These are phyloP conservation scores for Cancer borealis DNA, from an alignment of 2,888 invertebrate genomes.

Conservation along the genomic window DNA sequence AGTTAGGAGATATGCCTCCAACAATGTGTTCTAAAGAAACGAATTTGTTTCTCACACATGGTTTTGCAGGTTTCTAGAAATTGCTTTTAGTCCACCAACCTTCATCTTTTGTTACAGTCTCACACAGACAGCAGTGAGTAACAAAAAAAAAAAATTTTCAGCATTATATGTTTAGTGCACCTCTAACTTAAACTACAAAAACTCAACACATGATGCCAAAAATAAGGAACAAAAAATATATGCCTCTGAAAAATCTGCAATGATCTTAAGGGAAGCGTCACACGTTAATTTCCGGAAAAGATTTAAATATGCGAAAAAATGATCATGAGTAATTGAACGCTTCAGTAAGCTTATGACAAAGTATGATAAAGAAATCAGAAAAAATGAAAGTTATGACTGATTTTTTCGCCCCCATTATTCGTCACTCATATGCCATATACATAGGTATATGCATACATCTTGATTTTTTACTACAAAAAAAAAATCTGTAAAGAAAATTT, in stretches of 20 bases:
- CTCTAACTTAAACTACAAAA: neutral
- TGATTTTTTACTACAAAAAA: no score
- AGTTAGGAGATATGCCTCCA: neutral
- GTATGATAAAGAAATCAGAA: no score
- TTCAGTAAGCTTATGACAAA: no score
- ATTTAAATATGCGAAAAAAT: no score
- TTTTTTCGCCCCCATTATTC: no score
- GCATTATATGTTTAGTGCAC: neutral
- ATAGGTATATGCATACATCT: no score
- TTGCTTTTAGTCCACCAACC: neutral
- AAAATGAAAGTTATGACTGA: no score
- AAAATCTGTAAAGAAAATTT: no score
- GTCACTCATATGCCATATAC: no score
- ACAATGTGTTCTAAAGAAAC: neutral
- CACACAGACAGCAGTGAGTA: neutral
- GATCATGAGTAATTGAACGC: no score
- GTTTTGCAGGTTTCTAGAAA: neutral
- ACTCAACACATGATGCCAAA: neutral
- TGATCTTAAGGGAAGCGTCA: neutral
- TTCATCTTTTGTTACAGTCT: neutral
- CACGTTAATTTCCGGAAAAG: no score
- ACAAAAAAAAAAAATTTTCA: neutral
- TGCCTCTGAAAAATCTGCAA: neutral
- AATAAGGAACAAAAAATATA: constrained; percentile 1
- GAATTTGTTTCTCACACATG: neutral